These are phyloP conservation scores for Caenorhabditis becei DNA, from an alignment of 2,888 invertebrate species.

Conservation along the genomic window DNA sequence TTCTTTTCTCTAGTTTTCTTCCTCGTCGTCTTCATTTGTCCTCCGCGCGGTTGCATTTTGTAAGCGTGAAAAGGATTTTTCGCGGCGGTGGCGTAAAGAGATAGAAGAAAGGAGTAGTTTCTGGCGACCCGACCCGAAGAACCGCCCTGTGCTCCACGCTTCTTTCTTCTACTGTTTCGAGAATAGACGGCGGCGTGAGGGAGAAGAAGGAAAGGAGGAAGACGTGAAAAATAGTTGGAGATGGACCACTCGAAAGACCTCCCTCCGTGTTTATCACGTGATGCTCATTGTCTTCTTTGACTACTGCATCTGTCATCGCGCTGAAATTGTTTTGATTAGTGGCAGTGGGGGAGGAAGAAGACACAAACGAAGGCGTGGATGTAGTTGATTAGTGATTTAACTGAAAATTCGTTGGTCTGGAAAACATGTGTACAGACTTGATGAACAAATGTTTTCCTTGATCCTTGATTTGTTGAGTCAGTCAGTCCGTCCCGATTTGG, in stretches of 20 bases:
- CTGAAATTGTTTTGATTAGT: slow-evolving; percentile 45
- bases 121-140: slow-evolving; percentile 49
- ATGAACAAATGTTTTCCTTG: slow-evolving; percentile 23
- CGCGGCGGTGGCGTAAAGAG: slow-evolving; percentile 48
- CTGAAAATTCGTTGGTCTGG: slow-evolving; percentile 10
- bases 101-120: slow-evolving; percentile 41
- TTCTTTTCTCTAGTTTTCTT: slow-evolving; percentile 10
- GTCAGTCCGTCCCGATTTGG: background rate
- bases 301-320: slow-evolving; percentile 19
- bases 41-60: slow-evolving; percentile 24
- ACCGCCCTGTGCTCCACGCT: slow-evolving; percentile 32
- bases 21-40: slow-evolving; percentile 33
- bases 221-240: slow-evolving; percentile 12
- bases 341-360: background rate
- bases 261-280: slow-evolving; percentile 52
- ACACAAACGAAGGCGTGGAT: slow-evolving; percentile 3
- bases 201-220: slow-evolving; percentile 28
- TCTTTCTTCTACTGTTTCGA: slow-evolving; percentile 41
- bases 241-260: slow-evolving; percentile 50
- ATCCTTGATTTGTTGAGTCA: slow-evolving; percentile 5
- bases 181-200: slow-evolving; percentile 26
- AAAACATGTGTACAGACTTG: slow-evolving; percentile 30
- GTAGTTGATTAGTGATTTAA: slow-evolving; percentile 47
- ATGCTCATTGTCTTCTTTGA: slow-evolving; percentile 35
- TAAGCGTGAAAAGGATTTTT: slow-evolving; percentile 55